These are phyloP conservation scores for Temnopleurus reevesii DNA, from an alignment of 53 echinoderm and acorn worm genomes.

Conservation along the genomic window DNA sequence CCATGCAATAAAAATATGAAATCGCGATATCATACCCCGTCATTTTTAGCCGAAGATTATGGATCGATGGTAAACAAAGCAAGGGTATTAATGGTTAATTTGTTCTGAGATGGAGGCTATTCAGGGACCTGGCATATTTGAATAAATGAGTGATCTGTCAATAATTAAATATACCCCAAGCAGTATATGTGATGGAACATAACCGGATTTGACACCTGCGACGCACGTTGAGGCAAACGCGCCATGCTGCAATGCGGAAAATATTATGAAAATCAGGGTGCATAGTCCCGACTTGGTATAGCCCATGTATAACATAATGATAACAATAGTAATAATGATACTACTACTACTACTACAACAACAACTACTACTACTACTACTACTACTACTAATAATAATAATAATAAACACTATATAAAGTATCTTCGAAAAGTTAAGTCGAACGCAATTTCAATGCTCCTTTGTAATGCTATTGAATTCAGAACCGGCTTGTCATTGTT, in stretches of 20 bases:
- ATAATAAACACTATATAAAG: too few relatives aligned
- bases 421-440: too few relatives aligned
- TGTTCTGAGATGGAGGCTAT: background rate
- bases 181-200: background rate
- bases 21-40: background rate
- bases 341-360: too few relatives aligned
- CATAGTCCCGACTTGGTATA: too few relatives aligned
- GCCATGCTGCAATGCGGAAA: background rate
- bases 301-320: too few relatives aligned
- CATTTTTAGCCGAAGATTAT: background rate
- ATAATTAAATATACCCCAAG: background rate
- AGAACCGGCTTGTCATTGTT: too few relatives aligned
- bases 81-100: background rate
- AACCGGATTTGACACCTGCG: slow-evolving; percentile 11
- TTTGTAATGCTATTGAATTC: too few relatives aligned
- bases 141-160: slow-evolving; percentile 17
- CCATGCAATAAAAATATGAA: background rate
- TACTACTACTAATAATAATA: too few relatives aligned
- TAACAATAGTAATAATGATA: too few relatives aligned
- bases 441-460: too few relatives aligned
- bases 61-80: background rate
- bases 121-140: background rate
- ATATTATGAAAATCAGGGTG: too few relatives aligned
- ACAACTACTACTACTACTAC: too few relatives aligned
- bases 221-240: background rate